A percentile compares a stretch with the other conserved stretches of the same genome.
These are phyloP conservation scores for Clostera curtula DNA, from an alignment of 2,888 invertebrate genomes.

Conservation along the genomic window DNA sequence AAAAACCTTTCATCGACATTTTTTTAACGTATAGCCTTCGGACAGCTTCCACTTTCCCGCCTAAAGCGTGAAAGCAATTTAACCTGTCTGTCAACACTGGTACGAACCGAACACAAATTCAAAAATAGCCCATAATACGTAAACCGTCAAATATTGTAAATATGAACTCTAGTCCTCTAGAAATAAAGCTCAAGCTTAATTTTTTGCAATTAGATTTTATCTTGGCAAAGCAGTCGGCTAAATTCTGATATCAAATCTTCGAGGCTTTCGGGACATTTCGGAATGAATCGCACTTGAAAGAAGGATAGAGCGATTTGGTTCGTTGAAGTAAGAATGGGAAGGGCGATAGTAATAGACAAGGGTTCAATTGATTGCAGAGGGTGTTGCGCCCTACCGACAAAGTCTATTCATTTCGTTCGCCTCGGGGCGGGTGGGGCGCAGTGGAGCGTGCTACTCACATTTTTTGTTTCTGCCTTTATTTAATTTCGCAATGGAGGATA, in stretches of 20 bases:
- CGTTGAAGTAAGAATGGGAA: slow-evolving; percentile 31
- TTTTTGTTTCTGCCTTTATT: slow-evolving; percentile 68
- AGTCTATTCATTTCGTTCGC: slow-evolving; percentile 45
- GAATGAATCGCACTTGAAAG: slow-evolving; percentile 44
- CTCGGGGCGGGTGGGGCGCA: slow-evolving; percentile 58
- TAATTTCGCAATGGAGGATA: slow-evolving; percentile 69
- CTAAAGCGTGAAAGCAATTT: slow-evolving; percentile 50
- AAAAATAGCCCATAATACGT: too few species aligned
- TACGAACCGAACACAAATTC: slow-evolving; percentile 54
- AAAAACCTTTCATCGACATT: not conserved
- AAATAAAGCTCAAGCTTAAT: slow-evolving; percentile 4
- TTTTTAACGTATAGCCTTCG: not conserved
- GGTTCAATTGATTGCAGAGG: slow-evolving; percentile 66
- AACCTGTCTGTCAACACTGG: slow-evolving; percentile 56
- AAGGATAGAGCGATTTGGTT: slow-evolving; percentile 23
- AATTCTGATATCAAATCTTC: slow-evolving; percentile 54
- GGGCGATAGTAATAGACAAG: slow-evolving; percentile 43
- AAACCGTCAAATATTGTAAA: too few species aligned
- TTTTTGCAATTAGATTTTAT: slow-evolving; percentile 10
- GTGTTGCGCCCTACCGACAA: slow-evolving; percentile 55
- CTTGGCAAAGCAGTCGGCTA: slow-evolving; percentile 29
- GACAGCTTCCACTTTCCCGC: slow-evolving; percentile 41
- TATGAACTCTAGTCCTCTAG: slow-evolving; percentile 13
- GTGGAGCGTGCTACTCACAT: slow-evolving; percentile 43
- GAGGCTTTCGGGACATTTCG: slow-evolving; percentile 45